Conservation (phyloP, 1,140 invertebrate species). For the Apis florea region DNA sequence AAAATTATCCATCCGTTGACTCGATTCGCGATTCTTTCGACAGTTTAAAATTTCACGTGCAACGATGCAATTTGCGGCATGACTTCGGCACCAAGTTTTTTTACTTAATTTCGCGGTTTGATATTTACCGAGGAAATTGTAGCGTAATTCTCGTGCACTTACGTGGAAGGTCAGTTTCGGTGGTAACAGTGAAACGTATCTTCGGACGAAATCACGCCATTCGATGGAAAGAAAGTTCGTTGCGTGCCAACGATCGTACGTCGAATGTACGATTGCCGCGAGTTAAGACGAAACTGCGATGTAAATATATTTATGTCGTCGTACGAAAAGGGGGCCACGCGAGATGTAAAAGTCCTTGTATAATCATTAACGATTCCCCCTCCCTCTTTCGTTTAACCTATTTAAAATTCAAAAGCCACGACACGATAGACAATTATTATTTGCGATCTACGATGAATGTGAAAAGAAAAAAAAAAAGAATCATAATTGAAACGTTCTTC, state of each 20-base stretch:
- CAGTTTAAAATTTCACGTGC: background rate
- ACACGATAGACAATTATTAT: too few species aligned
- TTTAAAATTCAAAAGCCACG: too few species aligned
- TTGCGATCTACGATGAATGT: too few species aligned
- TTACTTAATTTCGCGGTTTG: too few species aligned
- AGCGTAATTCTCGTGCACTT: background rate
- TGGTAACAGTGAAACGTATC: constrained; percentile 10
- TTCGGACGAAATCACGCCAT: background rate
- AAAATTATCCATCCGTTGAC: too few species aligned
- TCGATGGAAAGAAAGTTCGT: background rate
- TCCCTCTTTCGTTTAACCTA: too few species aligned
- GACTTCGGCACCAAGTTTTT: background rate
- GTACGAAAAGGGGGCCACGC: background rate
- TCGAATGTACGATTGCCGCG: background rate
- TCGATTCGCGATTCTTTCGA: background rate
- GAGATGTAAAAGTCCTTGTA: background rate
- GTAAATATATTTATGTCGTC: constrained; percentile 10
- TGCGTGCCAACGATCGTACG: constrained; percentile 2
- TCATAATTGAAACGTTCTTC: too few species aligned
- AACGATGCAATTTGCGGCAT: background rate
- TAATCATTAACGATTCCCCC: too few species aligned
- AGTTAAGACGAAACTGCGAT: constrained; percentile 16
- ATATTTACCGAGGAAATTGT: background rate
- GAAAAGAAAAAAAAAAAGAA: too few species aligned
- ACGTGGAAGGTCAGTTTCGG: background rate